Evolutionary conservation across 2,888 invertebrate genomes (phyloP).

Genomic region (Caenorhabditis zanzibari): DNA sequence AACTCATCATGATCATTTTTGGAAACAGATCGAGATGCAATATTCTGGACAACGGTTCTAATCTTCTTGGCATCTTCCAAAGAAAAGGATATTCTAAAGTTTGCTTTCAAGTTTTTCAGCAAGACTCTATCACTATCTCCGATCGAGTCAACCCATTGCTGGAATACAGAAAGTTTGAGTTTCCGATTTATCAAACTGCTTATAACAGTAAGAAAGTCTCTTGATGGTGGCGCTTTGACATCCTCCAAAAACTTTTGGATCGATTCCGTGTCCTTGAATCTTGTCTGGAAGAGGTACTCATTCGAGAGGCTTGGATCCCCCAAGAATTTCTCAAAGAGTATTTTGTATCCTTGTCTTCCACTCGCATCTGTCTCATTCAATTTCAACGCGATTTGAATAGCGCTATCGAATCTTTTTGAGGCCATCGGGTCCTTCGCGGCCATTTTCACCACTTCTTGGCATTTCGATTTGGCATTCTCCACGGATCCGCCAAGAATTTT

Average conservation of each 20-base stretch:
- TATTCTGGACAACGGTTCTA: too few relatives aligned
- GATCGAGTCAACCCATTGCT: too few relatives aligned
- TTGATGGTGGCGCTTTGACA: not conserved
- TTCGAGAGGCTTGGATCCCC: not conserved
- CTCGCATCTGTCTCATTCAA: not conserved
- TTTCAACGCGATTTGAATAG: not conserved
- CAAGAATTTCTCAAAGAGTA: not conserved
- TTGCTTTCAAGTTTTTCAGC: too few relatives aligned
- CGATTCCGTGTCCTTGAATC: not conserved
- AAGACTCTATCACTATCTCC: too few relatives aligned
- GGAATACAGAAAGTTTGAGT: too few relatives aligned
- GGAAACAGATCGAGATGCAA: too few relatives aligned
- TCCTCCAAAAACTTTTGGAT: not conserved
- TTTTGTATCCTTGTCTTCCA: not conserved
- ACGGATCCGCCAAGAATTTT: constrained; percentile 3
- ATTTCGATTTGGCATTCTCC: not conserved
- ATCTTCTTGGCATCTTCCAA: too few relatives aligned
- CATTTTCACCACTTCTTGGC: not conserved
- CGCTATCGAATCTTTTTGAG: not conserved
- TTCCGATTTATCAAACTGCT: not conserved
- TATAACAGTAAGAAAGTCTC: not conserved
- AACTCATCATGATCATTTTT: too few relatives aligned
- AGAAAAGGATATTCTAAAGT: too few relatives aligned
- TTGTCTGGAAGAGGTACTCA: not conserved
- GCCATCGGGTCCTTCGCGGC: not conserved